Evolutionary conservation across 2,113 vertebrate species (phyloP), one percentile per base, ranked within the genome.

Genomic region (Oriolus oriolus): DNA sequence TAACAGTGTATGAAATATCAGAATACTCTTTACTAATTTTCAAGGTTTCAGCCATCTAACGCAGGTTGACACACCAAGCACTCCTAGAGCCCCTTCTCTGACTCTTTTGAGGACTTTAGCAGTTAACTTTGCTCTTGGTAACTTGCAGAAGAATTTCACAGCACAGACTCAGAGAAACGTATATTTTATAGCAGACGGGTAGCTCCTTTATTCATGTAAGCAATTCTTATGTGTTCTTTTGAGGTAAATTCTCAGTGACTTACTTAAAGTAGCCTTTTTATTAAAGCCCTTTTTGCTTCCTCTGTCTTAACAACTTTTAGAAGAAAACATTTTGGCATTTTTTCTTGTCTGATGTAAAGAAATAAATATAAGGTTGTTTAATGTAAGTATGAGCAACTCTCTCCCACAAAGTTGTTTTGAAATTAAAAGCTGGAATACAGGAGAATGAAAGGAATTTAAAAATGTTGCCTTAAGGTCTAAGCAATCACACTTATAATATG

Each of bases 381-480:
- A 91, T 68, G 2, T 45, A 78, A 84, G 13, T 66, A 87, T 45
- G 59, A 91, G 50, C 64, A 89, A 83, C 64, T 64, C 12, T 71
- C 63, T 82, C 57, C 53, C 76, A 84, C 63, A 52, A 65, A 87
- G 49, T 20, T 77, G 63, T 96, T 95, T 87, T 87, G 81, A 91
- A 95, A 95, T 93, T 65, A 95, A 83, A 91, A 93, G 53, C 33
- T 90, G 35, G 57, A 57, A 79, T 82, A 91, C 27, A 57, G 21
- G 15, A 84, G 78, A 91, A 96, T 69, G 89, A 95, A 93, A 96
- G 66, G 94, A 96, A 95, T 95, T 96, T 89, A 1, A 79, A 94
- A 87, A 91, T 22, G 42, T 39, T 93, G 89, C 93, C 89, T 90
- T 45, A 54, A 91, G 94, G 93, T n/a, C 33, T 65, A 89, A 85